Evolutionary conservation across 2,797 vertebrate genomes (phyloP).

Genomic region (Coreius guichenoti): DNA sequence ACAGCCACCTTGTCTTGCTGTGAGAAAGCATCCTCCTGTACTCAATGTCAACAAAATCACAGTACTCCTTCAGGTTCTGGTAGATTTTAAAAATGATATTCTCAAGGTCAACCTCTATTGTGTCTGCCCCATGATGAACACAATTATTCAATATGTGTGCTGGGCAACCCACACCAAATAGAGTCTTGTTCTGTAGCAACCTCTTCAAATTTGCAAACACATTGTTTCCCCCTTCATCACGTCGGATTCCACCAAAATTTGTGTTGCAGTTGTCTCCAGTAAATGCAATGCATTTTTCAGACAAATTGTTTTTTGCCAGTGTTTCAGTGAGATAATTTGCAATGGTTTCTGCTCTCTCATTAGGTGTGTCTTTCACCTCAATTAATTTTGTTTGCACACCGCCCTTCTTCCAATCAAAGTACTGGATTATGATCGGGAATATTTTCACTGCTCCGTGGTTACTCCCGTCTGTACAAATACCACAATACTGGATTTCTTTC

Average conservation of each 20-base stretch:
- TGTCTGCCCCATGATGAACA: constrained; percentile 56
- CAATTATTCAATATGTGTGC: constrained; percentile 56
- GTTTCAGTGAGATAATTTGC: constrained; percentile 20
- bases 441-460: constrained; percentile 30
- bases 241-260: constrained; percentile 28
- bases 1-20: constrained; percentile 58
- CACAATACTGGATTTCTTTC: constrained; percentile 3
- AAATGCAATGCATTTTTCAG: constrained; percentile 47
- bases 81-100: constrained; percentile 58
- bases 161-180: constrained; percentile 50
- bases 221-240: constrained; percentile 31
- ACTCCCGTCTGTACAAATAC: constrained; percentile 26
- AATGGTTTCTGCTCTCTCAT: constrained; percentile 11
- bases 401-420: constrained; percentile 16
- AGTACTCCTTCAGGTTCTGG: constrained; percentile 42
- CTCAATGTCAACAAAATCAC: constrained; percentile 52
- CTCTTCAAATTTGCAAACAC: constrained; percentile 47
- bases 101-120: constrained; percentile 57
- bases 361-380: constrained; percentile 22
- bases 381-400: constrained; percentile 18
- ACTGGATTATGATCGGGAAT: constrained; percentile 30
- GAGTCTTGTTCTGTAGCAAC: constrained; percentile 39
- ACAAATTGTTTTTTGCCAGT: constrained; percentile 37
- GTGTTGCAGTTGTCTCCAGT: constrained; percentile 48
- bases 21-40: constrained; percentile 54